phyloP scores from a whole-genome alignment of 2,888 invertebrate species.

The Drosophila rellima region DNA sequence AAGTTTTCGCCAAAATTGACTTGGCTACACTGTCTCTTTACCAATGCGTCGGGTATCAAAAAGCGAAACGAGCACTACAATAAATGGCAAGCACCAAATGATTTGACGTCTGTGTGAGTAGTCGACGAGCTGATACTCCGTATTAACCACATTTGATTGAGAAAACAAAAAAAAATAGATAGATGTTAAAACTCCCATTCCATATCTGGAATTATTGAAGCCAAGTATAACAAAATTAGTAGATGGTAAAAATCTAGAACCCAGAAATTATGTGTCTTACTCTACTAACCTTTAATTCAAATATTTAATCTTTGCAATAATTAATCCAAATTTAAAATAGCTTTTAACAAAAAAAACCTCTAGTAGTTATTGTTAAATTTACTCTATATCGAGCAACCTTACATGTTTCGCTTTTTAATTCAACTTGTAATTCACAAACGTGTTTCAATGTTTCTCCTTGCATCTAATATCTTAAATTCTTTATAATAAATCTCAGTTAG shows the following conservation, averaged over 20 bases:
- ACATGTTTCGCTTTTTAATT: not conserved
- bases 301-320: not conserved
- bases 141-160: too few species aligned
- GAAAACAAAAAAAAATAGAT: too few species aligned
- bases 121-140: not conserved
- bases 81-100: slow-evolving; percentile 46
- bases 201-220: too few species aligned
- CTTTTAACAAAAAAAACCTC: not conserved
- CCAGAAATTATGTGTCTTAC: too few species aligned
- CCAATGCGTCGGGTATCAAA: slow-evolving; percentile 10
- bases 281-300: too few species aligned
- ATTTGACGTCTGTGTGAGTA: not conserved
- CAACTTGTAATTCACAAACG: not conserved
- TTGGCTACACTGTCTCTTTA: slow-evolving; percentile 20
- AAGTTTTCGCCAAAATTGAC: slow-evolving; percentile 66
- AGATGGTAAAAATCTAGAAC: too few species aligned
- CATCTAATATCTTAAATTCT: slow-evolving; percentile 9
- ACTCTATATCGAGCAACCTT: not conserved
- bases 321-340: not conserved
- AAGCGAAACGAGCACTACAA: slow-evolving; percentile 27
- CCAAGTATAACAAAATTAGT: too few species aligned
- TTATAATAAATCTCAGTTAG: slow-evolving; percentile 14
- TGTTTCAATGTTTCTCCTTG: not conserved
- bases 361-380: not conserved
- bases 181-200: too few species aligned